Percentiles rank a stretch among this genome's conserved stretches.
Evolutionary conservation across 35 echinoderm and acorn worm species (phyloP).

Genomic region (Lytechinus variegatus): DNA sequence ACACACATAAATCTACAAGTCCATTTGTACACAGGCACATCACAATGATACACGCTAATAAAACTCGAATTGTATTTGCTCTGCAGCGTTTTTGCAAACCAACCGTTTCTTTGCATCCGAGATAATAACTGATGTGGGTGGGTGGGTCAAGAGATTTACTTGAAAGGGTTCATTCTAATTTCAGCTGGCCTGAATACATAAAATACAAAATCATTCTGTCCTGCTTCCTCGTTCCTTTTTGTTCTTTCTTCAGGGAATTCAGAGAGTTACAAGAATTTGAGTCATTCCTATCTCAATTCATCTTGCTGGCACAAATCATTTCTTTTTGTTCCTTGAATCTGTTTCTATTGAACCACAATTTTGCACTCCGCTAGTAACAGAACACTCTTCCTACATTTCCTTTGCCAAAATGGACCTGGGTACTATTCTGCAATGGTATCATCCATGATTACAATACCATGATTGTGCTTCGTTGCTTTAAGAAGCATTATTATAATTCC

Average conservation of each 20-base stretch:
- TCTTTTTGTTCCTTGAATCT: too few species aligned
- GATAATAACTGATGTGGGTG: neutral
- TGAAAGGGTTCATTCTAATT: neutral
- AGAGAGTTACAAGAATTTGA: neutral
- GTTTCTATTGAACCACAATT: too few species aligned
- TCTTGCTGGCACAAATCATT: neutral
- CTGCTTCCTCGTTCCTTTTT: neutral
- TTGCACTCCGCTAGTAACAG: too few species aligned
- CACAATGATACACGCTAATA: neutral
- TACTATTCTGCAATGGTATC: too few species aligned
- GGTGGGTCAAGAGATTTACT: conserved; percentile 1
- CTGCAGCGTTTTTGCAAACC: neutral
- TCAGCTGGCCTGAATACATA: neutral
- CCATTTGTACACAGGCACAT: neutral
- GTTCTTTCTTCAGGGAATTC: neutral
- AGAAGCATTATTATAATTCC: too few species aligned
- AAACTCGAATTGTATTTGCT: neutral
- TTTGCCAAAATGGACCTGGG: too few species aligned
- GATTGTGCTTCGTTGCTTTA: too few species aligned
- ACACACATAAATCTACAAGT: too few species aligned
- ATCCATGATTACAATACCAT: too few species aligned
- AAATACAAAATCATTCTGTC: neutral
- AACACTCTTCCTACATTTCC: too few species aligned
- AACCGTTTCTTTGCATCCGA: neutral
- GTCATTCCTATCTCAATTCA: neutral